Evolutionary conservation across 2,797 vertebrate species (phyloP).

Genomic region (Perdix hodgsoniae): DNA sequence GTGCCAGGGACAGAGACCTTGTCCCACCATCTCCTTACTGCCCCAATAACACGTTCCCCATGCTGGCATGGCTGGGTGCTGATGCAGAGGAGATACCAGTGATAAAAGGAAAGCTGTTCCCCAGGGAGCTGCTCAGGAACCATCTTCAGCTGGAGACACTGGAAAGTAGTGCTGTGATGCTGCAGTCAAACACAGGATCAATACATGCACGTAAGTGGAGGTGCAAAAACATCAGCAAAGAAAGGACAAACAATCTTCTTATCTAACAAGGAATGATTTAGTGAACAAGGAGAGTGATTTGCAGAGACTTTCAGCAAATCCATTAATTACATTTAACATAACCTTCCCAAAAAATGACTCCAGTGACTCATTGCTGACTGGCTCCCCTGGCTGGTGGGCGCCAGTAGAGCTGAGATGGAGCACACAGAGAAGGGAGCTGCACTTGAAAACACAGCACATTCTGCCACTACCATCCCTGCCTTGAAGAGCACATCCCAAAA

Average conservation of each 20-base stretch:
- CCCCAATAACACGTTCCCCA: neutral
- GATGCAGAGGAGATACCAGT: neutral
- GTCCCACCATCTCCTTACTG: neutral
- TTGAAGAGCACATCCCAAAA: neutral
- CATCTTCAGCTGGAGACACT: neutral
- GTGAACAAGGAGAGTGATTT: neutral
- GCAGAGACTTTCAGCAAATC: neutral
- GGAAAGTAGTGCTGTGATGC: neutral
- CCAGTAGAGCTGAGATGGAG: too few species aligned
- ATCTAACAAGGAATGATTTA: neutral
- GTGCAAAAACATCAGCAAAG: neutral
- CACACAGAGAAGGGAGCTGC: neutral
- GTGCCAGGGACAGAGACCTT: neutral
- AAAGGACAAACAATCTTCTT: neutral
- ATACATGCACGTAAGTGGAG: fast-evolving
- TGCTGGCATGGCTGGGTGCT: neutral
- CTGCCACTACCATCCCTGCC: neutral
- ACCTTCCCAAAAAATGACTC: neutral
- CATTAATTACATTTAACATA: neutral
- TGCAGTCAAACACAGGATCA: neutral
- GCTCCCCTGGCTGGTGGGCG: fast-evolving
- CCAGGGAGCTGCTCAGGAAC: neutral
- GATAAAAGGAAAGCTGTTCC: neutral
- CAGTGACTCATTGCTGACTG: neutral
- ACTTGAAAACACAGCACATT: neutral